phyloP scores from a whole-genome alignment of 2,797 vertebrate species.

The Gallinago solitaria region DNA sequence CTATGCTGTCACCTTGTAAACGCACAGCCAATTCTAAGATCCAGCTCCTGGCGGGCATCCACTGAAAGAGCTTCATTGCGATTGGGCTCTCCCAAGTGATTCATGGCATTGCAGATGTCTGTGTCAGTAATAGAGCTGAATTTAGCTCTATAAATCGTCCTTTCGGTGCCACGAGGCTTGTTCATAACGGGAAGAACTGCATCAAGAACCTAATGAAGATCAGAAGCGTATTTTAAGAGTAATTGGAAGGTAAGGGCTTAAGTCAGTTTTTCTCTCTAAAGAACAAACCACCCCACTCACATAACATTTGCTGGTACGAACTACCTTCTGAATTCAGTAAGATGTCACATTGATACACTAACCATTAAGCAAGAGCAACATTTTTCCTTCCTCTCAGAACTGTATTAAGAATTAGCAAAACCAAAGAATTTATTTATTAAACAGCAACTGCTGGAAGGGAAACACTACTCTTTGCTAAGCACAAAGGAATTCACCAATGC shows the following conservation, averaged over 20 bases:
- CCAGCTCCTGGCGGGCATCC: slow-evolving; percentile 96
- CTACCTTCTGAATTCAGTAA: background rate
- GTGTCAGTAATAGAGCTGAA: slow-evolving; percentile 98
- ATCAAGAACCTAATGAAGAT: slow-evolving; percentile 87
- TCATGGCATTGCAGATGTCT: slow-evolving; percentile 95
- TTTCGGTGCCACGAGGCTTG: slow-evolving; percentile 74
- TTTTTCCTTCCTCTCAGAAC: background rate
- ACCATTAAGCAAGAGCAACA: background rate
- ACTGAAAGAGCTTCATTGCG: slow-evolving; percentile 92
- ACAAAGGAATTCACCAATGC: background rate
- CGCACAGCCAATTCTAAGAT: slow-evolving; percentile 95
- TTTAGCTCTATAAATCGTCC: slow-evolving; percentile 86
- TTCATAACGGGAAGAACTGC: slow-evolving; percentile 90
- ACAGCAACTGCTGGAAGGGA: background rate
- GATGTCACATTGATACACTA: background rate
- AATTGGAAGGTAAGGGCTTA: background rate
- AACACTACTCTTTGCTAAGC: background rate
- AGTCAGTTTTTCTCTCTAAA: background rate
- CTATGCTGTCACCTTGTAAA: slow-evolving; percentile 87
- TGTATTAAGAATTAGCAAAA: background rate
- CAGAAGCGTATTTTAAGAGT: background rate
- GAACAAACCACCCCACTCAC: background rate
- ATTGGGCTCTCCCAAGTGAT: slow-evolving; percentile 89
- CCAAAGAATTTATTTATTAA: background rate
- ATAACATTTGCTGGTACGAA: background rate